Conservation (phyloP, 2,797 vertebrate genomes). For the Paratrypauchen microcephalus region DNA sequence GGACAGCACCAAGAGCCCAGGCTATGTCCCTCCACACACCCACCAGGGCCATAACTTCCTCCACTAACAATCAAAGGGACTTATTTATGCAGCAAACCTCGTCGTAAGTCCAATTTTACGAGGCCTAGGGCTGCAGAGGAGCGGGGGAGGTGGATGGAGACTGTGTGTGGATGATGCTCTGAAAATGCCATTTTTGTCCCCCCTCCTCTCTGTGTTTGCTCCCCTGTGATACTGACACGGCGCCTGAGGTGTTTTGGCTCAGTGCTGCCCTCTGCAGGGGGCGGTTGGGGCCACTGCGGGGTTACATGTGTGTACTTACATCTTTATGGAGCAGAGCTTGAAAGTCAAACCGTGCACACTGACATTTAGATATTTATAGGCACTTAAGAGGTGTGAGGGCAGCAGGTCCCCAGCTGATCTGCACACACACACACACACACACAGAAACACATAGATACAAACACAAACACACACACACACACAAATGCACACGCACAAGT, state of each 20-base stretch:
- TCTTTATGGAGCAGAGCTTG: constrained; percentile 22
- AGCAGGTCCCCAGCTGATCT: background rate
- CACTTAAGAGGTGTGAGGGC: constrained; percentile 7
- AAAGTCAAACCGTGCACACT: constrained; percentile 17
- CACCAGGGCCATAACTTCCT: constrained; percentile 98
- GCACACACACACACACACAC: background rate
- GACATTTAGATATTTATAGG: constrained; percentile 17
- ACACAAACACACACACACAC: background rate
- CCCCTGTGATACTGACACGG: constrained; percentile 78
- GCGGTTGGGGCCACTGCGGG: constrained; percentile 45
- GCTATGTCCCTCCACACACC: constrained; percentile 92
- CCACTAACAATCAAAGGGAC: constrained; percentile 99
- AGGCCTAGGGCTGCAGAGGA: constrained; percentile 86
- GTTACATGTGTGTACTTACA: constrained; percentile 12
- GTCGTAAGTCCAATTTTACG: constrained; percentile 98
- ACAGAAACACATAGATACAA: too few relatives aligned
- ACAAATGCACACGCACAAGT: background rate
- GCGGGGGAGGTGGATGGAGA: constrained; percentile 69
- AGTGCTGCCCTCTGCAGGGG: constrained; percentile 60
- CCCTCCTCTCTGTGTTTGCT: constrained; percentile 68
- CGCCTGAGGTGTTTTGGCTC: constrained; percentile 72
- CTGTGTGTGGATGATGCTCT: constrained; percentile 86
- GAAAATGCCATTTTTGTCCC: constrained; percentile 89
- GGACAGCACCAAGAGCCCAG: constrained; percentile 91
- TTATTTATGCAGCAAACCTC: constrained; percentile 99